A percentile compares a stretch with the other conserved stretches of the same genome.
phyloP scores from a whole-genome alignment of 2,888 invertebrate genomes.

The Mimas tiliae region DNA sequence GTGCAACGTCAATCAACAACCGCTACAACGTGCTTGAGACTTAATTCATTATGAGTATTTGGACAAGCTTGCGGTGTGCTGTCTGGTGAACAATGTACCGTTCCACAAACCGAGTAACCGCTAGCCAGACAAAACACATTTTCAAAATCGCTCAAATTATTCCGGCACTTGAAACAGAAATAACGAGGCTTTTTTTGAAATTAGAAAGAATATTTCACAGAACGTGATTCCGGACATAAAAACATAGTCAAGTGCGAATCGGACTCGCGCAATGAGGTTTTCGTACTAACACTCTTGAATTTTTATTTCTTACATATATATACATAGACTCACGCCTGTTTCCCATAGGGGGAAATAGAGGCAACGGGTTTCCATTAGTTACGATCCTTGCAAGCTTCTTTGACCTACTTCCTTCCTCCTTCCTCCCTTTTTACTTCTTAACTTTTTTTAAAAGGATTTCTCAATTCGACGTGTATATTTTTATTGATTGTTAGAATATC shows the following conservation, averaged over 20 bases:
- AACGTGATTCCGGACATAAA: neutral
- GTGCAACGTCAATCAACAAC: neutral
- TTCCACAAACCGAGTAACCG: constrained; percentile 40
- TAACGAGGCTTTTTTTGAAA: neutral
- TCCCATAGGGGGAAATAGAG: no score
- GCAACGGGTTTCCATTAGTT: no score
- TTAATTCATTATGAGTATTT: neutral
- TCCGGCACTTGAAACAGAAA: neutral
- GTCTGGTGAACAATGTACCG: constrained; percentile 6
- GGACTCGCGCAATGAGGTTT: no score
- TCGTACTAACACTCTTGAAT: no score
- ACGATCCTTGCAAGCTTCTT: no score
- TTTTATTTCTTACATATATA: no score
- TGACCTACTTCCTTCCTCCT: no score
- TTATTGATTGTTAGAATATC: no score
- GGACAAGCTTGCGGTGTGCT: neutral
- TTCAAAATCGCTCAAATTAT: constrained; percentile 16
- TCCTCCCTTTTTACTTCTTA: no score
- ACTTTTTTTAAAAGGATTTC: no score
- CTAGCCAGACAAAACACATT: constrained; percentile 36
- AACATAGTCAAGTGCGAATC: neutral
- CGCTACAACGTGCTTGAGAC: neutral
- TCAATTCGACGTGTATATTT: no score
- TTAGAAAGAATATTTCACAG: neutral
- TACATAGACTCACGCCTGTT: no score